phyloP scores from a whole-genome alignment of 2,113 vertebrate species.

The Monopterus albus region DNA sequence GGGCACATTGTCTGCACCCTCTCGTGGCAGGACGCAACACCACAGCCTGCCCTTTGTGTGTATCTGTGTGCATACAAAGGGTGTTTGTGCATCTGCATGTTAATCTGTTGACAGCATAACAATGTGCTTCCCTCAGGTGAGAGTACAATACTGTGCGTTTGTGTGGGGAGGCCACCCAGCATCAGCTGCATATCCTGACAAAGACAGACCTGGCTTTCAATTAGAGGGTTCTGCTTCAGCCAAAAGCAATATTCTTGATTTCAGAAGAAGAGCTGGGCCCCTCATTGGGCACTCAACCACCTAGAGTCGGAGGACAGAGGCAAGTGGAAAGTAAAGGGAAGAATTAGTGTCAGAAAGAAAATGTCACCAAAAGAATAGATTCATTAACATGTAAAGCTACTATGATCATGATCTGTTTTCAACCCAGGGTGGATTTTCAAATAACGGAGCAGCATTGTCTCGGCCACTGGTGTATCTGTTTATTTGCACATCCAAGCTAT shows the following conservation, averaged over 20 bases:
- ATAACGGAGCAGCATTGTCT: constrained; percentile 31
- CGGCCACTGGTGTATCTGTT: constrained; percentile 43
- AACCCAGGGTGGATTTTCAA: constrained; percentile 21
- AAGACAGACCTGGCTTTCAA: constrained; percentile 65
- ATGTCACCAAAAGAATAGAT: constrained; percentile 39
- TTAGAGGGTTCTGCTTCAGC: constrained; percentile 50
- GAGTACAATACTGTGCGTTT: constrained; percentile 47
- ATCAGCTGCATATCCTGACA: constrained; percentile 63
- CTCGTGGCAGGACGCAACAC: constrained; percentile 79
- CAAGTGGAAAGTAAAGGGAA: constrained; percentile 45
- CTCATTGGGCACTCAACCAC: constrained; percentile 42
- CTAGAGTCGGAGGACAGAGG: constrained; percentile 54
- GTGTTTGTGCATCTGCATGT: constrained; percentile 27
- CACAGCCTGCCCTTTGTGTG: constrained; percentile 58
- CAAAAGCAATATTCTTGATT: constrained; percentile 68
- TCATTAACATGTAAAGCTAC: constrained; percentile 31
- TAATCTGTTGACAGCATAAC: constrained; percentile 29
- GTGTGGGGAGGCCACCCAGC: constrained; percentile 67
- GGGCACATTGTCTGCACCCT: constrained; percentile 83
- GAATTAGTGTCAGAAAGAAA: constrained; percentile 59
- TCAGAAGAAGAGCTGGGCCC: constrained; percentile 41
- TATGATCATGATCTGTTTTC: constrained; percentile 32
- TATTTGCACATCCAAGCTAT: constrained; percentile 64
- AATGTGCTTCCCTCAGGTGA: constrained; percentile 59
- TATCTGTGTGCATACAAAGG: constrained; percentile 13